Conservation (phyloP, 2,113 vertebrate genomes). For the Seriola aureovittata region DNA sequence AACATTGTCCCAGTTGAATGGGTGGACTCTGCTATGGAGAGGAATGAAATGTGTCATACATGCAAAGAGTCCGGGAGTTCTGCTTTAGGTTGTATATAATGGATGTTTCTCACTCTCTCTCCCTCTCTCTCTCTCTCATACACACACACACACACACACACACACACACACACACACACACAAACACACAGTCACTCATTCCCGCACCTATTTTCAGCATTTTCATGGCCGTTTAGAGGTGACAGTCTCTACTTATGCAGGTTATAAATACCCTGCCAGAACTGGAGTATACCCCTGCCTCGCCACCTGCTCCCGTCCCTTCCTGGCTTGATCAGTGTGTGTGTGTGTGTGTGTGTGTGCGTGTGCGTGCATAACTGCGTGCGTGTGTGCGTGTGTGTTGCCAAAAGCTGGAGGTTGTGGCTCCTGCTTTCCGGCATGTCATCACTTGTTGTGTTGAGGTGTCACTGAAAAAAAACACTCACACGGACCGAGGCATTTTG, state of each 20-base stretch:
- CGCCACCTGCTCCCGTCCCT: constrained; percentile 81
- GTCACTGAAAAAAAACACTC: constrained; percentile 60
- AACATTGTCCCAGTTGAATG: constrained; percentile 76
- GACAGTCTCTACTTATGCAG: constrained; percentile 55
- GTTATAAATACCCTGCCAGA: constrained; percentile 80
- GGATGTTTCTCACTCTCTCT: constrained; percentile 6
- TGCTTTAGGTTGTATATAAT: constrained; percentile 46
- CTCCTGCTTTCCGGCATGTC: constrained; percentile 59
- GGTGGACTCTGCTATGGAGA: constrained; percentile 67
- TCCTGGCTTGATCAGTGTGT: constrained; percentile 47
- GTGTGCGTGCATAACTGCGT: constrained; percentile 24
- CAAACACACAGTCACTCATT: constrained; percentile 11
- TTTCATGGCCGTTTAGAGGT: constrained; percentile 68
- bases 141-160: not conserved
- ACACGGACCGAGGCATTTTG: constrained; percentile 29
- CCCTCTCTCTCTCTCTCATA: not conserved
- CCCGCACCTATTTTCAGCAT: constrained; percentile 68
- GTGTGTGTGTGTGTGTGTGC: constrained; percentile 37
- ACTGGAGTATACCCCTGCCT: constrained; percentile 57
- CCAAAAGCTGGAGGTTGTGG: constrained; percentile 19
- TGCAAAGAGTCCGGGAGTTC: constrained; percentile 29
- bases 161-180: constrained; percentile 11
- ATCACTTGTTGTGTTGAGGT: constrained; percentile 59
- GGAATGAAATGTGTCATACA: constrained; percentile 66
- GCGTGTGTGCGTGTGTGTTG: constrained; percentile 22